Evolutionary conservation across 1,140 invertebrate species (phyloP), one percentile per base, ranked within the genome.

Genomic region (Neoseiulus cucumeris): DNA sequence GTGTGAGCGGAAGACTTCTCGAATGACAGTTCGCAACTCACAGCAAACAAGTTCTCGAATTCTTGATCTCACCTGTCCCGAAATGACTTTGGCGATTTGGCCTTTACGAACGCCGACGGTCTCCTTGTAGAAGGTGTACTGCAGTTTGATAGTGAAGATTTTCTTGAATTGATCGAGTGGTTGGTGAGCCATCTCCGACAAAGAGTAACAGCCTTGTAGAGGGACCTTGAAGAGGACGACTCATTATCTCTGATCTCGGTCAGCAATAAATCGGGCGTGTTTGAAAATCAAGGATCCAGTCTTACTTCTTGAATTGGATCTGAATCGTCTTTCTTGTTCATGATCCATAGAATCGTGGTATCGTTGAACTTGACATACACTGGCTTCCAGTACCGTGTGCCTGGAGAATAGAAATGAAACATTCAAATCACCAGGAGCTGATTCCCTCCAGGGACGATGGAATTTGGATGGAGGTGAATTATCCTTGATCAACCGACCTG

Each of bases 81-180:
- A 89, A 7, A 89, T 89, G 39, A 76, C 72, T 75, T 93, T 93
- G 18, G 89, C 89, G 42, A 97, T 90, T 75, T 96, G 90, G 12
- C 94, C 95, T 0, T 93, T 89, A 71, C 93, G 79, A 14, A 99
- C 89, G 2, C 95, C 95, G 0, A 96, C 91, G 28, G 92, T 80
- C 75, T 98, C 95, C 75, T 96, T 96, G 76, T 98, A 99, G 76
- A 96, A 94, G 33, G 98, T 87, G 73, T 97, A 97, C 73, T 98
- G 93, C 44, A 98, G 78, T 77, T 99, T 99, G 14, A 97, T 83
- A 0, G 95, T 98, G 77, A 98, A 97, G 70, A 98, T 98, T 79
- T 98, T 99, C 4, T 93, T 93, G 75, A 87, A 99, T 73, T 94
- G 87, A 79, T 99, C 95, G 75, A 89, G 96, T 75, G 96, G 93